Evolutionary conservation across 2,888 invertebrate genomes (phyloP).

Genomic region (Conistra vaccinii): DNA sequence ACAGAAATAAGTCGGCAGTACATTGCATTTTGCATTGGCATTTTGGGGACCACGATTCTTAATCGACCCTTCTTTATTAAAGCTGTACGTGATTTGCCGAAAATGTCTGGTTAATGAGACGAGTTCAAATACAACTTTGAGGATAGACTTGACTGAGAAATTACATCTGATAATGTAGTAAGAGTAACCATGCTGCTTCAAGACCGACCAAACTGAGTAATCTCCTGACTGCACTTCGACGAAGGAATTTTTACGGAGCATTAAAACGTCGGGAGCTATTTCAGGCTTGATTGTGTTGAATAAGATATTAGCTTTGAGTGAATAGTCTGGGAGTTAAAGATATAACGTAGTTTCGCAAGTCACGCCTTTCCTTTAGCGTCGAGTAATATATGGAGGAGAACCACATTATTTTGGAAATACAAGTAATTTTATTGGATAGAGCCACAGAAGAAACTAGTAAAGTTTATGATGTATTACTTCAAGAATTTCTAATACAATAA

Average conservation of each 20-base stretch:
- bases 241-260: slow-evolving; percentile 40
- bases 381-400: slow-evolving; percentile 21
- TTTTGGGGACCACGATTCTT: not conserved
- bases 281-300: slow-evolving; percentile 55
- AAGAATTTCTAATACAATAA: slow-evolving; percentile 37
- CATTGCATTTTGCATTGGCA: no score
- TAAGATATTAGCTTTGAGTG: slow-evolving; percentile 46
- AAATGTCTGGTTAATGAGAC: no score
- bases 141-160: not conserved
- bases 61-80: no score
- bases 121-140: not conserved
- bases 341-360: slow-evolving; percentile 34
- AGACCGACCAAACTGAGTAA: slow-evolving; percentile 13
- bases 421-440: slow-evolving; percentile 11
- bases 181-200: not conserved
- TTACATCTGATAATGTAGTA: not conserved
- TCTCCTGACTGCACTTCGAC: slow-evolving; percentile 30
- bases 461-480: slow-evolving; percentile 30
- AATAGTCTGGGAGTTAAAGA: slow-evolving; percentile 10
- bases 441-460: slow-evolving; percentile 15
- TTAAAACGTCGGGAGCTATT: slow-evolving; percentile 44
- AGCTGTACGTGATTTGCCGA: not conserved
- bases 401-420: slow-evolving; percentile 15
- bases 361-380: slow-evolving; percentile 9
- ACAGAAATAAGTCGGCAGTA: not conserved